Evolutionary conservation across 1,140 invertebrate genomes (phyloP).

Genomic region (Orchesella cincta): DNA sequence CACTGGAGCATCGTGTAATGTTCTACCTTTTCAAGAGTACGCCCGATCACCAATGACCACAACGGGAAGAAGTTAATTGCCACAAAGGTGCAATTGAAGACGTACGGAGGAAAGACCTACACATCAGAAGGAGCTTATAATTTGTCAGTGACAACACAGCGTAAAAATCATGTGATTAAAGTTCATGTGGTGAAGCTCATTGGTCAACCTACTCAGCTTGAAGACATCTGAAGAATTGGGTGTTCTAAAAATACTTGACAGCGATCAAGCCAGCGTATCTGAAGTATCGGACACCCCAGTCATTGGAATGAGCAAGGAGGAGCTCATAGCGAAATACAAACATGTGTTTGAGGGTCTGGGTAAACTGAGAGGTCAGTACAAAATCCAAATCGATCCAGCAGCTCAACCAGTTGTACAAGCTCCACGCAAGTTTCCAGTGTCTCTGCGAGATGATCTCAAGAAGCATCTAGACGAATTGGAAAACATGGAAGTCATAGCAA

Average conservation of each 20-base stretch:
- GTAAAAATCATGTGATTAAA: background rate
- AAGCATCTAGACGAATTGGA: slow-evolving; percentile 52
- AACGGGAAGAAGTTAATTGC: background rate
- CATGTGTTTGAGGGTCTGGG: slow-evolving; percentile 31
- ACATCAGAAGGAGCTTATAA: background rate
- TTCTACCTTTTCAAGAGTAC: background rate
- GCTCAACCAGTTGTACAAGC: slow-evolving; percentile 35
- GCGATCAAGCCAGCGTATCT: slow-evolving; percentile 22
- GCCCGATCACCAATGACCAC: background rate
- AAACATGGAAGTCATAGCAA: slow-evolving; percentile 42
- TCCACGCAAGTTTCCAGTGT: slow-evolving; percentile 52
- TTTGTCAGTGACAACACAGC: background rate
- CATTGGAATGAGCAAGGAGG: background rate
- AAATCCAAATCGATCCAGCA: background rate
- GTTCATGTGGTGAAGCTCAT: background rate
- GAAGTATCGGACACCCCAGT: background rate
- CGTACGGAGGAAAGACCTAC: background rate
- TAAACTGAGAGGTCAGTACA: slow-evolving; percentile 29
- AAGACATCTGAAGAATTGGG: slow-evolving; percentile 26
- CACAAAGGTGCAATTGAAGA: background rate
- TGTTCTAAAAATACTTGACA: slow-evolving; percentile 20
- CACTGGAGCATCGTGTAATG: background rate
- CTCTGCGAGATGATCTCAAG: slow-evolving; percentile 45
- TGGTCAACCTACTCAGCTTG: slow-evolving; percentile 17
- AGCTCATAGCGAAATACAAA: background rate